These are phyloP conservation scores for Glandiceps talaboti DNA, from an alignment of 53 echinoderm and acorn worm genomes.

Conservation along the genomic window DNA sequence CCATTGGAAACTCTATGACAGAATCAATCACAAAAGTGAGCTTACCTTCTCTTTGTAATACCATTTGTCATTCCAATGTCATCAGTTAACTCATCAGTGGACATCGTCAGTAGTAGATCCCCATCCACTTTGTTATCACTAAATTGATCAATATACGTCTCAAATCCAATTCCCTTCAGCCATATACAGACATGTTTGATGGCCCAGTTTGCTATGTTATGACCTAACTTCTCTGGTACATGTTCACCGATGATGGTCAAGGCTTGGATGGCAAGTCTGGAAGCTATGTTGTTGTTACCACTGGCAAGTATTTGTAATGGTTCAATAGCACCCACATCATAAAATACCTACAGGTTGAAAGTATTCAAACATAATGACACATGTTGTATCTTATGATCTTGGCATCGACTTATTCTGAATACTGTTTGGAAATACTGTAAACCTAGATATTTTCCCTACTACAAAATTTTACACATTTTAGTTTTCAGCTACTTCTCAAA, in stretches of 20 bases:
- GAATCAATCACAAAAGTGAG: too few species aligned
- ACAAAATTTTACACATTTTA: not conserved
- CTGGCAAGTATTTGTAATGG: constrained; percentile 67
- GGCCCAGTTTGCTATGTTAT: constrained; percentile 92
- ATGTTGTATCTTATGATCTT: too few species aligned
- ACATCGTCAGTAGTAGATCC: constrained; percentile 80
- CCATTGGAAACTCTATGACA: too few species aligned
- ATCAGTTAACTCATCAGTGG: constrained; percentile 53
- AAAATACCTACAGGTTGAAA: constrained; percentile 42
- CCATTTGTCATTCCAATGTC: constrained; percentile 84
- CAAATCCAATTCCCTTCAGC: constrained; percentile 57
- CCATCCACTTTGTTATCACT: constrained; percentile 86
- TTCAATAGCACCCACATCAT: constrained; percentile 61
- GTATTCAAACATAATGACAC: too few species aligned
- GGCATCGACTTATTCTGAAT: too few species aligned
- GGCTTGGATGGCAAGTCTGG: constrained; percentile 78
- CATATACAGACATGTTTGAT: constrained; percentile 86
- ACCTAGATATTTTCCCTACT: not conserved
- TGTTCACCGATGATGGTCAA: constrained; percentile 82
- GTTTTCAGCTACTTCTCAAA: not conserved
- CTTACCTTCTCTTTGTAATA: constrained; percentile 79
- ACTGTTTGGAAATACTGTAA: too few species aligned
- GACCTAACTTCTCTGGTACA: constrained; percentile 77
- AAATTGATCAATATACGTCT: constrained; percentile 15
- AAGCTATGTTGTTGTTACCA: constrained; percentile 90